phyloP scores from a whole-genome alignment of 2,113 vertebrate genomes.

The Rhadina sibilatrix region DNA sequence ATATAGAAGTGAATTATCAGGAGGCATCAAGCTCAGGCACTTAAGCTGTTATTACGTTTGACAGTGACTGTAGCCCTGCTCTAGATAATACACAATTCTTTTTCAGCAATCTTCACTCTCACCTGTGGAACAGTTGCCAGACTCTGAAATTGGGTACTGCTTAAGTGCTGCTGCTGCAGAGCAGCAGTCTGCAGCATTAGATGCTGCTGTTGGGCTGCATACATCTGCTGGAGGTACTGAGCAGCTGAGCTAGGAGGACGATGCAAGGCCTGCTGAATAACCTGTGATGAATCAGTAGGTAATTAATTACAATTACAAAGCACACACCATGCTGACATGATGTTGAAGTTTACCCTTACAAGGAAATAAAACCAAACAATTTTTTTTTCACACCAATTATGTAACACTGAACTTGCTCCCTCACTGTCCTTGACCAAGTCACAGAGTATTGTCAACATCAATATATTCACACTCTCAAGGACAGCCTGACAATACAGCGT shows the following conservation, averaged over 20 bases:
- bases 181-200: conserved; percentile 92
- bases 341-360: neutral
- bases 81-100: neutral
- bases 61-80: neutral
- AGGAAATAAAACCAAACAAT: neutral
- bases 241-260: conserved; percentile 90
- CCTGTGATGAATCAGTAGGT: conserved; percentile 74
- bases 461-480: neutral
- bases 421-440: neutral
- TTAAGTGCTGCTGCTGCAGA: conserved; percentile 84
- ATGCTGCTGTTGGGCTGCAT: conserved; percentile 93
- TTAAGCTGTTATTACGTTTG: conserved; percentile 43
- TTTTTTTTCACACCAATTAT: neutral
- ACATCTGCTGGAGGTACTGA: conserved; percentile 96
- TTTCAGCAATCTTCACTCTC: conserved; percentile 43
- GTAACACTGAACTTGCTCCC: neutral
- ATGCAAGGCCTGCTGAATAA: conserved; percentile 91
- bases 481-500: neutral
- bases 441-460: neutral
- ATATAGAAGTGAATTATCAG: neutral
- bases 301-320: conserved; percentile 53
- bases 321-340: neutral
- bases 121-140: conserved; percentile 89
- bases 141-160: conserved; percentile 86
- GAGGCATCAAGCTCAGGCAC: conserved; percentile 46